phyloP scores from a whole-genome alignment of 2,888 invertebrate genomes.

The Microdon myrmicae region DNA sequence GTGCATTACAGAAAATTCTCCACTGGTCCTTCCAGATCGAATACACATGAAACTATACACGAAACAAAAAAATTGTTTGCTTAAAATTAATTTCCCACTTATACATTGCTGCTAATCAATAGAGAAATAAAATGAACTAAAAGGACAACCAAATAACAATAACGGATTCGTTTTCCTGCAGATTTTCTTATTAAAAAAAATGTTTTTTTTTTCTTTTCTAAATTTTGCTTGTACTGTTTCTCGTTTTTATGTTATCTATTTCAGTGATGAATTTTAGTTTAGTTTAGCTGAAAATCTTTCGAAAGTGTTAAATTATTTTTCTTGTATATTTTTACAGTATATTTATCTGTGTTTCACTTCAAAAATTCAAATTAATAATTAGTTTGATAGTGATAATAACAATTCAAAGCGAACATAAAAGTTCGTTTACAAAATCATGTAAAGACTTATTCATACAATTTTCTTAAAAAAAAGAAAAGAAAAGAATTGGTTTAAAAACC shows the following conservation, averaged over 20 bases:
- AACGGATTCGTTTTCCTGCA: slow-evolving; percentile 16
- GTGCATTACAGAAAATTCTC: too few species aligned
- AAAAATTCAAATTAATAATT: too few species aligned
- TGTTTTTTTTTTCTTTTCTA: slow-evolving; percentile 2
- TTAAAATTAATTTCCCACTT: too few species aligned
- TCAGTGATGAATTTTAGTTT: slow-evolving; percentile 9
- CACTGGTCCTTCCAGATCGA: too few species aligned
- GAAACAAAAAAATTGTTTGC: too few species aligned
- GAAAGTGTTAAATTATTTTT: slow-evolving; percentile 26
- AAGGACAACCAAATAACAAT: slow-evolving; percentile 3
- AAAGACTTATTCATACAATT: too few species aligned
- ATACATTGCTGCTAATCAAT: too few species aligned
- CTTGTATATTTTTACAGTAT: slow-evolving; percentile 67
- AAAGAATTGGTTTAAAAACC: background rate
- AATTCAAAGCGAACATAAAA: too few species aligned
- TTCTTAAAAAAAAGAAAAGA: background rate
- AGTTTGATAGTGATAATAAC: too few species aligned
- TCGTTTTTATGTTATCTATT: slow-evolving; percentile 30
- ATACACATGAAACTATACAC: too few species aligned
- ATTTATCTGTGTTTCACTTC: slow-evolving; percentile 15
- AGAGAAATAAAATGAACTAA: too few species aligned
- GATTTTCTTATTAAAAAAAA: slow-evolving; percentile 22
- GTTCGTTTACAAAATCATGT: too few species aligned
- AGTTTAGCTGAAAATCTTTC: slow-evolving; percentile 44
- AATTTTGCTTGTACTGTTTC: slow-evolving; percentile 20